These are phyloP conservation scores for Melanogrammus aeglefinus DNA, from an alignment of 2,797 vertebrate genomes.

Conservation along the genomic window DNA sequence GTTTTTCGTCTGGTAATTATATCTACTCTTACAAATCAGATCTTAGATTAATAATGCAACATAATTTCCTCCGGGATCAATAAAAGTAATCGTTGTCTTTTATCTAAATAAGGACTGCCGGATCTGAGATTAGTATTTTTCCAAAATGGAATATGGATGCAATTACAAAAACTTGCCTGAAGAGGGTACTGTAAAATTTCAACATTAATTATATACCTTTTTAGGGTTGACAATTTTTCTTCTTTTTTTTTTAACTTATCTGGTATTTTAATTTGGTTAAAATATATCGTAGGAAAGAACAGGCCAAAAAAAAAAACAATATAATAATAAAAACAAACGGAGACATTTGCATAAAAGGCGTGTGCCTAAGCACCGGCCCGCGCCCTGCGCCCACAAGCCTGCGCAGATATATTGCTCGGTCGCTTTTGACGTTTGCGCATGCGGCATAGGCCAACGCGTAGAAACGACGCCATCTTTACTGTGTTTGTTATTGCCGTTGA, in stretches of 20 bases:
- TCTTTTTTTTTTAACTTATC: not conserved
- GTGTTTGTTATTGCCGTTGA: slow-evolving; percentile 3
- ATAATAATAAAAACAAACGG: not conserved
- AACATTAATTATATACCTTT: not conserved
- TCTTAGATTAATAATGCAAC: too few relatives aligned
- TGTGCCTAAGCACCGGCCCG: not conserved
- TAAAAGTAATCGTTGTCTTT: too few relatives aligned
- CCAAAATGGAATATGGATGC: not conserved
- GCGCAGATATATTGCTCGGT: not conserved
- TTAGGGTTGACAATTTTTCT: not conserved
- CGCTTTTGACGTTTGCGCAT: not conserved
- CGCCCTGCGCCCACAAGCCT: not conserved
- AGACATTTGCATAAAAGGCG: not conserved
- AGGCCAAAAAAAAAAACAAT: not conserved
- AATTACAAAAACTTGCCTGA: not conserved
- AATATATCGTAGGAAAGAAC: not conserved
- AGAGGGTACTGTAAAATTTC: not conserved
- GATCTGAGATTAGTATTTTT: too few relatives aligned
- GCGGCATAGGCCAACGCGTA: not conserved
- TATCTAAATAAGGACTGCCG: too few relatives aligned
- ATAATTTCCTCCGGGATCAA: too few relatives aligned
- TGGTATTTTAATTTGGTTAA: not conserved
- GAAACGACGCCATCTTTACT: slow-evolving; percentile 1
- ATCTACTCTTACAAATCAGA: too few relatives aligned
- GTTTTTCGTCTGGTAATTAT: too few relatives aligned